Evolutionary conservation across 2,797 vertebrate genomes (phyloP).

Genomic region (Phoeniculus purpureus): DNA sequence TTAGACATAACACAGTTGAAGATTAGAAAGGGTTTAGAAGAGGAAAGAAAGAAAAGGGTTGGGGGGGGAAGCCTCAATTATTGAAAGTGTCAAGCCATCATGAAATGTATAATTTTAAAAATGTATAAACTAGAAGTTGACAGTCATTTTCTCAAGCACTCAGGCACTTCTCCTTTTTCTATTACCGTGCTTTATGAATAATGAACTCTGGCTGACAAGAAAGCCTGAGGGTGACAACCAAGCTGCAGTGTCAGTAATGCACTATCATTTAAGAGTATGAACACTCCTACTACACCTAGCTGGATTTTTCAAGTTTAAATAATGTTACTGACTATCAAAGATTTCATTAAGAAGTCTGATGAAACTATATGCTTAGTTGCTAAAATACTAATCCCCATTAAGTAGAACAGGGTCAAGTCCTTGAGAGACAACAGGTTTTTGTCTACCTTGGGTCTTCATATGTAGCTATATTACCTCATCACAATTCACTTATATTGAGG

Average conservation of each 20-base stretch:
- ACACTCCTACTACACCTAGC: slow-evolving; percentile 23
- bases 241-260: slow-evolving; percentile 3
- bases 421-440: neutral
- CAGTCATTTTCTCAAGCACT: slow-evolving; percentile 70
- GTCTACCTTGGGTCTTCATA: neutral
- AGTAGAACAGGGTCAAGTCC: neutral
- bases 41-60: neutral
- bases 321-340: slow-evolving; percentile 6
- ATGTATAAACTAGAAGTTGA: slow-evolving; percentile 54
- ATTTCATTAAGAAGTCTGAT: slow-evolving; percentile 4
- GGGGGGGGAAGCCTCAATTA: rapidly evolving
- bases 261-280: slow-evolving; percentile 65
- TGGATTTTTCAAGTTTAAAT: slow-evolving; percentile 48
- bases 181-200: slow-evolving; percentile 69
- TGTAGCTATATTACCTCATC: neutral
- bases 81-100: slow-evolving; percentile 37
- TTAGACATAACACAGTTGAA: neutral
- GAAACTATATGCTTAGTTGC: neutral
- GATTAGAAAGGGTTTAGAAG: neutral
- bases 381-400: slow-evolving; percentile 37
- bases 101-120: slow-evolving; percentile 68
- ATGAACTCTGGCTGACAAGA: slow-evolving; percentile 71
- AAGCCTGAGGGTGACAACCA: slow-evolving; percentile 66
- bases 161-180: slow-evolving; percentile 60
- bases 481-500: slow-evolving; percentile 2